Conservation (phyloP, 64 coral and sea anemone genomes). For the Pachyseris speciosa region DNA sequence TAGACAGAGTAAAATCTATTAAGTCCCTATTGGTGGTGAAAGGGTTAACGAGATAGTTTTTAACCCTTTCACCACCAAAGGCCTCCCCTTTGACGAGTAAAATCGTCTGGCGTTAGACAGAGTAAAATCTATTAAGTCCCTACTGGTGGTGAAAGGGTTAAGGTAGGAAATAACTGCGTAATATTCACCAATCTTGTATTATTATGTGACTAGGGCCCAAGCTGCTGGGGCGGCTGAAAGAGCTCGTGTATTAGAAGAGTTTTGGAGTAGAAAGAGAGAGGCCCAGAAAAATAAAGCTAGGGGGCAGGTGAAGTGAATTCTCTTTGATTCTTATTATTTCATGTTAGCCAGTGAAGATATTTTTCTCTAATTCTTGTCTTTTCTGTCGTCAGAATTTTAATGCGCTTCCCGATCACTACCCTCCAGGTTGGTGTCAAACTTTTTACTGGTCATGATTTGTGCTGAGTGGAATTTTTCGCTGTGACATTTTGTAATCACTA, state of each 20-base stretch:
- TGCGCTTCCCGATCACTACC: constrained; percentile 35
- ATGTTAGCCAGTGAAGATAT: neutral
- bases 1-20: no score
- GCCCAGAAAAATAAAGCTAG: constrained; percentile 80
- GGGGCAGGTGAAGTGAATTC: constrained; percentile 36
- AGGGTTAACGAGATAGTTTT: no score
- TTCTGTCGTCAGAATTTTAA: constrained; percentile 19
- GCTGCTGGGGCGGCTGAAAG: constrained; percentile 85
- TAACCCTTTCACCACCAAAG: no score
- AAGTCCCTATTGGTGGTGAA: no score
- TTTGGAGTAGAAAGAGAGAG: constrained; percentile 86
- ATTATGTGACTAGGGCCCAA: constrained; percentile 33
- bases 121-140: no score
- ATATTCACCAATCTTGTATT: no score
- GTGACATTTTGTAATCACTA: neutral
- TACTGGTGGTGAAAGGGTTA: no score
- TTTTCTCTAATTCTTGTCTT: neutral
- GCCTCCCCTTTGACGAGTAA: no score
- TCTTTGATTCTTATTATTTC: neutral
- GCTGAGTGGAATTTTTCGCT: no score
- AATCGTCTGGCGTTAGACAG: no score
- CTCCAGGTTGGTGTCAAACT: neutral
- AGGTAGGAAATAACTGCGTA: no score
- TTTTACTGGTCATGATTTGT: neutral
- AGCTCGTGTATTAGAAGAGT: constrained; percentile 91